Evolutionary conservation across 2,113 vertebrate genomes (phyloP).

Genomic region (Fregetta grallaria): DNA sequence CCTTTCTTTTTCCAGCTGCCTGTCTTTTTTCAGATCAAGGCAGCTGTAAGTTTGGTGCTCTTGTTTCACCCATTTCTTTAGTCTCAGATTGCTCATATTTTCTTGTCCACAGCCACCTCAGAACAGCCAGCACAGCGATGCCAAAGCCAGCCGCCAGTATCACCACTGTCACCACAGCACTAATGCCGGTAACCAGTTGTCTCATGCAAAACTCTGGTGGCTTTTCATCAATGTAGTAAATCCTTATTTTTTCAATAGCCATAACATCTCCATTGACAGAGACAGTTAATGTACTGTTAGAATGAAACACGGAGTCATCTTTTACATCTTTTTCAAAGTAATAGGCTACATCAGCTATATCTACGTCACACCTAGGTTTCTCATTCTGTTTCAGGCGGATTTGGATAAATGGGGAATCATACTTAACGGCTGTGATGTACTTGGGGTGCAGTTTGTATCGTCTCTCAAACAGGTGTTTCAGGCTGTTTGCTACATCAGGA

Average conservation of each 20-base stretch:
- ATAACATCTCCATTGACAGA: conserved; percentile 49
- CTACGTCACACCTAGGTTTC: background rate
- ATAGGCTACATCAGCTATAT: conserved; percentile 78
- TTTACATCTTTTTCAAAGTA: conserved; percentile 90
- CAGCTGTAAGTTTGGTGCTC: conserved; percentile 18
- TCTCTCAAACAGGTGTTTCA: conserved; percentile 33
- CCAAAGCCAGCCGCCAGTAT: conserved; percentile 70
- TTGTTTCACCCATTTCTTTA: conserved; percentile 80
- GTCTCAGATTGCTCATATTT: conserved; percentile 77
- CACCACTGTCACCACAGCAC: conserved; percentile 82
- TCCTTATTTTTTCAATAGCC: conserved; percentile 72
- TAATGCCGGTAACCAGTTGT: conserved; percentile 76
- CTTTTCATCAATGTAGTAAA: conserved; percentile 85
- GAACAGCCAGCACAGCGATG: conserved; percentile 74
- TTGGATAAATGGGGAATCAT: conserved; percentile 71
- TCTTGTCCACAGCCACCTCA: conserved; percentile 46
- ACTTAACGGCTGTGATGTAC: conserved; percentile 59
- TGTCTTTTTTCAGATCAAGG: background rate
- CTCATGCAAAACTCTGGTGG: conserved; percentile 81
- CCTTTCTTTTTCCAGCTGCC: background rate
- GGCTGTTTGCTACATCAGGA: background rate
- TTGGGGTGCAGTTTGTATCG: conserved; percentile 70
- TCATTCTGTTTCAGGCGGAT: conserved; percentile 74
- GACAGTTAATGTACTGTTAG: conserved; percentile 18
- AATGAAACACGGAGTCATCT: conserved; percentile 68